phyloP scores from a whole-genome alignment of 1,140 invertebrate genomes.

The Heliconius congener region DNA sequence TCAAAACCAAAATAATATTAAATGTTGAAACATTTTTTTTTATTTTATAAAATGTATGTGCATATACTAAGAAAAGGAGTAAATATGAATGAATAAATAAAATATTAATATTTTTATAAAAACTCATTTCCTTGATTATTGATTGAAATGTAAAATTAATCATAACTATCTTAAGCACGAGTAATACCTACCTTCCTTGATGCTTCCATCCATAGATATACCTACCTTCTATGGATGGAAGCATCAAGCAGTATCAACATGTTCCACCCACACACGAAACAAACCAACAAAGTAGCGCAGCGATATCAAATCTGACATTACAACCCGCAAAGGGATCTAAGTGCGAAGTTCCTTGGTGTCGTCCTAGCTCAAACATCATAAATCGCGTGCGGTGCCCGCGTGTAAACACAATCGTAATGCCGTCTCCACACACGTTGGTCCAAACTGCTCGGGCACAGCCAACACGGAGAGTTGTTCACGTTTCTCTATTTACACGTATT shows the following conservation, averaged over 20 bases:
- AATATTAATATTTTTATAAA: no score
- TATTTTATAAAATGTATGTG: no score
- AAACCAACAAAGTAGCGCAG: conserved; percentile 12
- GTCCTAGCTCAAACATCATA: conserved; percentile 63
- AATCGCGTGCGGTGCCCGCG: conserved; percentile 50
- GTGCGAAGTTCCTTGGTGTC: conserved; percentile 41
- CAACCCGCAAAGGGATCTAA: conserved; percentile 32
- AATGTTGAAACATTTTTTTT: no score
- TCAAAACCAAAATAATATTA: no score
- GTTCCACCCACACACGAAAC: neutral
- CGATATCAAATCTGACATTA: conserved; percentile 17
- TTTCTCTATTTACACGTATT: conserved; percentile 1
- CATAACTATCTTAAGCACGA: no score
- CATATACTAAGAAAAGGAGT: no score
- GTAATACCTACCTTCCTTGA: no score
- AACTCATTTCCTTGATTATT: no score
- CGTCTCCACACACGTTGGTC: neutral
- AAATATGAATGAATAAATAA: no score
- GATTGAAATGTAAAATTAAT: no score
- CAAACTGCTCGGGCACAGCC: conserved; percentile 6
- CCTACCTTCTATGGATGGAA: neutral
- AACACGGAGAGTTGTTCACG: conserved; percentile 8
- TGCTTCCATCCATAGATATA: no score
- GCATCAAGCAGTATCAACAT: neutral
- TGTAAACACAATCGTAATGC: conserved; percentile 56